Base-by-base conservation (phyloP, 2,113 vertebrate genomes). In the Cynopterus brachyotis region DNA sequence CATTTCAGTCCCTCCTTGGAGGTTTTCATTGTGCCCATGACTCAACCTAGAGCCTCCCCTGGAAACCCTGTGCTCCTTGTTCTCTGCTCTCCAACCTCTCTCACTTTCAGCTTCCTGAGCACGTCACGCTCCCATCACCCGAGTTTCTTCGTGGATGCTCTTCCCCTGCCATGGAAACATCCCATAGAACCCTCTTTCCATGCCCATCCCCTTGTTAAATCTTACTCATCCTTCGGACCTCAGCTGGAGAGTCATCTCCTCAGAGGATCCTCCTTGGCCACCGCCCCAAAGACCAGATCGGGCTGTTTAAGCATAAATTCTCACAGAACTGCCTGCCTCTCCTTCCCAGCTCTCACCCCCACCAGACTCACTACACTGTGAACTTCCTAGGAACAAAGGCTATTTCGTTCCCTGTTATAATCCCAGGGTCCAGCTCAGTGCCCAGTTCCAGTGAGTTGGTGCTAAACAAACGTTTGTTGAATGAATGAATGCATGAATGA, bases 111-210 rank as follows among this genome's bases (percentile, higher is more conserved):
- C 35, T 35, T 50, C 78, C 37, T 30, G 40, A 57, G 40, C 32
- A 45, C 3, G 9, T 6, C 78, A 30, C 6, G 19, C 47, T 53
- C 37, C n/a, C 16, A 5, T 6, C 20, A 20, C 57, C 72, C 80
- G 82, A 91, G 64, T 3, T 28, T 24, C 62, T 30, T 3, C 2
- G 11, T 20, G 35, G 17, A 26, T 17, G 9, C 19, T 35, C 9
- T 42, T 1, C n/a, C 13, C 26, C 0, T 0, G 3, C 4, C 59
- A 37, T 13, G 19, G 57, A 37, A 47, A 42, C 17, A 6, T 60
- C 70, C 66, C 30, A 28, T 2, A 22, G n/a, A 10, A 16, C 37
- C 28, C 26, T 47, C 55, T 59, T 81, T 9, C 16, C 11, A 9
- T 17, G 11, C 32, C 35, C 42, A 30, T 83, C 37, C 26, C 42